Percentiles rank a stretch among this genome's conserved stretches.
These are phyloP conservation scores for zebrafish (Danio rerio) DNA, from an alignment of 2,113 vertebrate genomes.

Conservation along the genomic window DNA sequence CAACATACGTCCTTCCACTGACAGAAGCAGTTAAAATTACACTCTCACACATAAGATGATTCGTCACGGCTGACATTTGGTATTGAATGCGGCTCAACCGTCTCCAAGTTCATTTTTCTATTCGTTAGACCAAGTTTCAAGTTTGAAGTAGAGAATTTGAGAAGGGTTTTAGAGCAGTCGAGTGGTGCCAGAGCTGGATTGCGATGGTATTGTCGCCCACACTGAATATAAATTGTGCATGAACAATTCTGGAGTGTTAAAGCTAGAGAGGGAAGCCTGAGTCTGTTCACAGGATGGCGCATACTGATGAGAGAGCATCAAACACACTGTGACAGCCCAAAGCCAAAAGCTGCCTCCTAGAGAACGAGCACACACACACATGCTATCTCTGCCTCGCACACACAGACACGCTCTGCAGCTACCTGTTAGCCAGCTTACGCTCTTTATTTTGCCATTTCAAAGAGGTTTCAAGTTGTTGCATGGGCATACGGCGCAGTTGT, in stretches of 20 bases:
- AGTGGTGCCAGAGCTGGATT: slow-evolving; percentile 15
- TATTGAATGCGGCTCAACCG: background rate
- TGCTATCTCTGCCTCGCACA: slow-evolving; percentile 12
- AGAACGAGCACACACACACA: background rate
- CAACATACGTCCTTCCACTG: background rate
- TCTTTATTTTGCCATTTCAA: slow-evolving; percentile 7
- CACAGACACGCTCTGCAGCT: slow-evolving; percentile 5
- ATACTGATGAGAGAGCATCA: slow-evolving; percentile 48
- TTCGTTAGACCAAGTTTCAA: slow-evolving; percentile 3
- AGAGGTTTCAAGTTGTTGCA: background rate
- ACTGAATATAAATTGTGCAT: slow-evolving; percentile 47
- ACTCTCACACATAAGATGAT: background rate
- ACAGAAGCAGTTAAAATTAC: slow-evolving; percentile 2
- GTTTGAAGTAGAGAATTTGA: slow-evolving; percentile 14
- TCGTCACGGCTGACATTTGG: background rate
- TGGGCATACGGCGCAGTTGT: background rate
- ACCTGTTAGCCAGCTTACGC: background rate
- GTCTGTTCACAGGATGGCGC: slow-evolving; percentile 39
- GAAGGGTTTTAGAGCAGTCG: slow-evolving; percentile 33
- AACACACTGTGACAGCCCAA: slow-evolving; percentile 47
- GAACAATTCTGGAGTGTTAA: slow-evolving; percentile 45
- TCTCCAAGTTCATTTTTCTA: background rate
- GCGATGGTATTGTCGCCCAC: slow-evolving; percentile 31
- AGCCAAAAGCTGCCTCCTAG: slow-evolving; percentile 38
- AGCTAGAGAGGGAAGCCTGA: slow-evolving; percentile 31